phyloP scores from a whole-genome alignment of 2,888 invertebrate genomes.

The Hypomecis punctinalis region DNA sequence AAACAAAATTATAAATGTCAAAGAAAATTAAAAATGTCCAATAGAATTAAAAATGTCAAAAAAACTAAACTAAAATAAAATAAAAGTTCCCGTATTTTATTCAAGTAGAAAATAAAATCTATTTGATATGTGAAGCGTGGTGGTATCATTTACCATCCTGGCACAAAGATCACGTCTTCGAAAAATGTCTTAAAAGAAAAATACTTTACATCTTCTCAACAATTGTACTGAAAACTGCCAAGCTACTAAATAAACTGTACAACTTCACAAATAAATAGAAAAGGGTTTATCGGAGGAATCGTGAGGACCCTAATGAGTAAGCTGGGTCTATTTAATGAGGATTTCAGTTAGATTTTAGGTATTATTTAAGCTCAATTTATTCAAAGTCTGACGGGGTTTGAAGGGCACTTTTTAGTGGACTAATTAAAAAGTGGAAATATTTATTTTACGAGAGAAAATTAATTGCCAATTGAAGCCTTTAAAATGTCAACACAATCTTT shows the following conservation, averaged over 20 bases:
- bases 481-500: no score
- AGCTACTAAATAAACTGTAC: conserved; percentile 36
- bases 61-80: not conserved
- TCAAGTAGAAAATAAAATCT: not conserved
- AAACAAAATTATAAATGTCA: no score
- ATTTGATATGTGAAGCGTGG: conserved; percentile 38
- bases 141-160: conserved; percentile 46
- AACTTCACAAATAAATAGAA: conserved; percentile 26
- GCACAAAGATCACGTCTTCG: conserved; percentile 61
- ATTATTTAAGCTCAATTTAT: not conserved
- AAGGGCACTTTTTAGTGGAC: no score
- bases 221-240: conserved; percentile 48
- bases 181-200: conserved; percentile 60
- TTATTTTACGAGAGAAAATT: no score
- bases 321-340: conserved; percentile 7
- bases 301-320: not conserved
- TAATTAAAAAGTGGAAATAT: no score
- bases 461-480: no score
- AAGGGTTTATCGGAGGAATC: conserved; percentile 23
- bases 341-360: not conserved
- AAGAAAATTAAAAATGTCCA: no score
- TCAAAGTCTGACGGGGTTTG: not conserved
- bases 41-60: not conserved
- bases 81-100: not conserved
- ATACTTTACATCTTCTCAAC: conserved; percentile 52